A percentile compares a stretch with the other conserved stretches of the same genome.
phyloP scores from a whole-genome alignment of 2,888 invertebrate species.

The Nemotelus pantherinus region DNA sequence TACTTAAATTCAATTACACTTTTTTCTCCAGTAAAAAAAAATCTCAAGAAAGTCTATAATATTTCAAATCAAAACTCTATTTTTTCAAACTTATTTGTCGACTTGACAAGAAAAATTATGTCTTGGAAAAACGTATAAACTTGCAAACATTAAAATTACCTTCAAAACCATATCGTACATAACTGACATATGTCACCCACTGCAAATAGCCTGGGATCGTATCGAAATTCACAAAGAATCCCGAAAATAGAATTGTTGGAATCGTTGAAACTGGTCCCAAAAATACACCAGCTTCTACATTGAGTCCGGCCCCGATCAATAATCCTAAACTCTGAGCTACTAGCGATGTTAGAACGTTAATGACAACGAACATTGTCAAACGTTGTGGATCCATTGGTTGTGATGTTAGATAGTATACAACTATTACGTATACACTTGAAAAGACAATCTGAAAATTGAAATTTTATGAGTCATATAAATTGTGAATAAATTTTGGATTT shows the following conservation, averaged over 20 bases:
- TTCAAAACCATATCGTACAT: slow-evolving; percentile 92
- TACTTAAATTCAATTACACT: no score
- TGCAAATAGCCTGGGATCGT: slow-evolving; percentile 89
- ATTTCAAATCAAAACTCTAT: no score
- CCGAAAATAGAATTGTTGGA: slow-evolving; percentile 91
- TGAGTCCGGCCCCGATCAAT: slow-evolving; percentile 91
- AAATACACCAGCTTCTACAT: slow-evolving; percentile 81
- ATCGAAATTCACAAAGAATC: slow-evolving; percentile 92
- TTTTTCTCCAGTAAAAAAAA: no score
- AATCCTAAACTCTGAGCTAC: slow-evolving; percentile 93
- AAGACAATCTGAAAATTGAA: slow-evolving; percentile 77
- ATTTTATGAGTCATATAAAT: slow-evolving; percentile 46
- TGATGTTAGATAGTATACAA: slow-evolving; percentile 94
- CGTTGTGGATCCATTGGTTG: slow-evolving; percentile 90
- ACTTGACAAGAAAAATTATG: no score
- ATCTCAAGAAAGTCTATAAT: no score
- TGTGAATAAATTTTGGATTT: slow-evolving; percentile 3
- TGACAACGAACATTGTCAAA: slow-evolving; percentile 66
- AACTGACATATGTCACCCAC: slow-evolving; percentile 91
- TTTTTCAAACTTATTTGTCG: no score
- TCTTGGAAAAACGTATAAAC: no score
- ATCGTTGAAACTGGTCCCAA: slow-evolving; percentile 91
- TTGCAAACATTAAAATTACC: slow-evolving; percentile 61
- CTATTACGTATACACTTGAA: slow-evolving; percentile 85
- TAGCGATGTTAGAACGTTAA: slow-evolving; percentile 81